Base-by-base conservation (phyloP, 1,140 invertebrate species). In the Trichonephila inaurata region DNA sequence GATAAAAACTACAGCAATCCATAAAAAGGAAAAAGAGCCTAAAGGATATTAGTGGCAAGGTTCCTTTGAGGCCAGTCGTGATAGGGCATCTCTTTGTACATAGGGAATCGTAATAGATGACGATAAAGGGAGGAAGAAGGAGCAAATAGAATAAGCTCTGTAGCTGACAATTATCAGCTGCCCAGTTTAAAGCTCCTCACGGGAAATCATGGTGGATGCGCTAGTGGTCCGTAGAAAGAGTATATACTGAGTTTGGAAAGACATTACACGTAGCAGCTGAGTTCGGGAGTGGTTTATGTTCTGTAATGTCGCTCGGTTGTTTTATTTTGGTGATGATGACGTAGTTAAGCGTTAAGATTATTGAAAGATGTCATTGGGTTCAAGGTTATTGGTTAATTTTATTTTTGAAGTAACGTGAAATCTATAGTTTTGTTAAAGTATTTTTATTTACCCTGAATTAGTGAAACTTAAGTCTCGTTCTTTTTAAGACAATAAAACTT, bases 91-190 rank as follows among this genome's bases (percentile, higher is more conserved):
- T 51, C 62, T 64, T 64, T 16, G 28, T 33, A 77, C 72, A 19
- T 21, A 33, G 28, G 33, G 72, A 16, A 33, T 33, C 16, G 72
- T 77, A 77, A 77, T 77, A 18, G 33, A 19, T 40, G 72, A 14
- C 72, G 28, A 77, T 77, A 77, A 77, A 77, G 72, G 69, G 6
- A n/a, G 82, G 5, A 51, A 83, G 82, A 24, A 60, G 28, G 82
- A 18, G 72, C 72, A 77, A 77, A 77, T 77, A 77, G 72, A 77
- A 77, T 77, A 77, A 77, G n/a, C 24, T 24, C 72, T 16, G 72
- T 4, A n/a, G 51, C 44, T n/a, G 82, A 83, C 82, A 83, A 83
- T 83, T 83, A 83, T 83, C 82, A 60, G 82, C 21, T 51, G 82
- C n/a, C 2, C 44, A 60, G 82, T 83, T 83, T 83, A 83, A 83